phyloP scores from a whole-genome alignment of 1,140 invertebrate genomes.

The fruit fly (Drosophila melanogaster) region DNA sequence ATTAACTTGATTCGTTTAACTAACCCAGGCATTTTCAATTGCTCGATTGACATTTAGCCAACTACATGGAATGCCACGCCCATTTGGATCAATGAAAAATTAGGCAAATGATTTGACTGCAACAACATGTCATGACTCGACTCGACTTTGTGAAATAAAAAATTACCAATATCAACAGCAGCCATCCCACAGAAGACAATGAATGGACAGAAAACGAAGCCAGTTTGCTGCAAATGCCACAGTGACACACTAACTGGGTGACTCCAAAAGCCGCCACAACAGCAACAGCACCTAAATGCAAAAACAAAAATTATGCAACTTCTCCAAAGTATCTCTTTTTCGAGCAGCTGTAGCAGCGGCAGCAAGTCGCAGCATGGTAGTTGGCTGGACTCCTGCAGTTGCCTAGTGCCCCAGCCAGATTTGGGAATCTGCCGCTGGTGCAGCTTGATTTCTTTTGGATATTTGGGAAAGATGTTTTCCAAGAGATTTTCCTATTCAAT shows the following conservation, averaged over 20 bases:
- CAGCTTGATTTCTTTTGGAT: constrained; percentile 21
- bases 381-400: constrained; percentile 39
- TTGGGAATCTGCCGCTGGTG: constrained; percentile 42
- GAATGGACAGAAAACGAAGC: constrained; percentile 41
- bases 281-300: constrained; percentile 40
- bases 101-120: constrained; percentile 43
- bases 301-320: constrained; percentile 71
- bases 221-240: constrained; percentile 64
- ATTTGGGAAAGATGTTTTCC: constrained; percentile 42
- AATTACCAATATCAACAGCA: constrained; percentile 72
- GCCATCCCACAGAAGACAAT: constrained; percentile 45
- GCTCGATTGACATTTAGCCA: constrained; percentile 34
- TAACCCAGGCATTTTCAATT: constrained; percentile 13
- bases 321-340: constrained; percentile 30
- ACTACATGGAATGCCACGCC: constrained; percentile 21
- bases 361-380: constrained; percentile 22
- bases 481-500: constrained; percentile 41
- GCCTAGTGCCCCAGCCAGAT: constrained; percentile 17
- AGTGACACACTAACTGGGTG: constrained; percentile 78
- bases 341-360: constrained; percentile 52
- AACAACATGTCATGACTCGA: constrained; percentile 49
- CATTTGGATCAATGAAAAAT: constrained; percentile 39
- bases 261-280: constrained; percentile 58
- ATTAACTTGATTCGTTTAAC: constrained; percentile 10
- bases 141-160: constrained; percentile 61